phyloP scores from a whole-genome alignment of 2,113 vertebrate genomes.

The Eretmodus cyanostictus region DNA sequence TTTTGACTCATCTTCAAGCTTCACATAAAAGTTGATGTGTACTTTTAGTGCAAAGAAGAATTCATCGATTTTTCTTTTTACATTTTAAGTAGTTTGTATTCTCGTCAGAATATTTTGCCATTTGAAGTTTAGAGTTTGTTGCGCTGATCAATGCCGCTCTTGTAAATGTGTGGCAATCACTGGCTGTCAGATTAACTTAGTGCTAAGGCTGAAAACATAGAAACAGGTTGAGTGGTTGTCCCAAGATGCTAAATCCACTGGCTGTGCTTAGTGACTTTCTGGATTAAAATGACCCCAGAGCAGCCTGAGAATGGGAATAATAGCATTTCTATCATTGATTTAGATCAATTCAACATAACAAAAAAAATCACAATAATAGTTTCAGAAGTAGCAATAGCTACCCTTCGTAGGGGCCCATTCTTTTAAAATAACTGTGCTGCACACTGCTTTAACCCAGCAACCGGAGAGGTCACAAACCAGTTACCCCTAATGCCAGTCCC shows the following conservation, averaged over 20 bases:
- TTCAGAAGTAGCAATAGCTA: background rate
- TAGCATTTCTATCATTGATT: background rate
- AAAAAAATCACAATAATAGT: background rate
- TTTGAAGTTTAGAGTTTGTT: background rate
- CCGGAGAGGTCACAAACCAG: fast-evolving
- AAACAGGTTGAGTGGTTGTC: background rate
- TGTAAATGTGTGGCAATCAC: background rate
- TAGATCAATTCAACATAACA: background rate
- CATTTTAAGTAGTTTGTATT: background rate
- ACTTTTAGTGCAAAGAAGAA: background rate
- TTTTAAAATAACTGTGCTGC: background rate
- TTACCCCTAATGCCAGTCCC: background rate
- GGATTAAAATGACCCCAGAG: background rate
- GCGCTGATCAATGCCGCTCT: fast-evolving
- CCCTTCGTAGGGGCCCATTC: background rate
- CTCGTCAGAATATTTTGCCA: background rate
- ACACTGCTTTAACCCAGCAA: background rate
- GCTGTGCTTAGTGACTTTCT: background rate
- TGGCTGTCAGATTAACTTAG: background rate
- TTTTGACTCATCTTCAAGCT: background rate
- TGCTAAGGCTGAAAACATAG: background rate
- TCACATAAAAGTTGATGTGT: background rate
- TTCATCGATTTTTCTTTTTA: background rate
- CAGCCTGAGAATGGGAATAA: background rate
- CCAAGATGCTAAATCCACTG: background rate